Evolutionary conservation across 2,797 vertebrate genomes (phyloP), one percentile per base, ranked within the genome.

Genomic region (Coilia nasus): DNA sequence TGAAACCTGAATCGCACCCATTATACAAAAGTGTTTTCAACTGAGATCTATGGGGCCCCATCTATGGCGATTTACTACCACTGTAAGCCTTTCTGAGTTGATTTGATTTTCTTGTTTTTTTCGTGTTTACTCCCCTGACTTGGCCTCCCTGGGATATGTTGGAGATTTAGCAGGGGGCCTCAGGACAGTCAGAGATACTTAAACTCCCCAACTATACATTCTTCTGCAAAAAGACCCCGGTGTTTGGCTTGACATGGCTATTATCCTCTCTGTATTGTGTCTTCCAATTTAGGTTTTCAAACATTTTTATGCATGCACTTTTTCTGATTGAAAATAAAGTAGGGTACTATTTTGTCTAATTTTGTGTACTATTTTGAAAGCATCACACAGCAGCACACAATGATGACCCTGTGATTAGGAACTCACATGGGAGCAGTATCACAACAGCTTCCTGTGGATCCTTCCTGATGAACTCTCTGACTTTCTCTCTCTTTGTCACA

Each of bases 81-180:
- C 23, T n/a, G 21, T 25, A n/a, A 15, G 11, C 25, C 62, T 64
- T 41, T 41, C 35, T 41, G 35, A 41, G 9, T 14, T 35, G 64
- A 71, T 67, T 28, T 28, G 62, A 67, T 71, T 35, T 71, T 71
- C 64, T 35, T 71, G 64, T 71, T 71, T 71, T 71, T 35, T 71
- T 71, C 64, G 17, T 71, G 64, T 71, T 71, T 71, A 35, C 64
- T 64, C 62, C 25, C 62, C 5, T 35, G 28, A 28, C 62, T 28
- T 12, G 7, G 62, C 23, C 25, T 67, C 25, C 9, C n/a, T 28
- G 62, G 62, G 3, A 25, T 35, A 31, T 15, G 28, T 17, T 3
- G 28, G 31, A 31, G 25, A 31, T 31, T 35, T 71, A 71, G 25
- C 50, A 71, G 64, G 28, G 64, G 64, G 31, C 14, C 5, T 31